These are phyloP conservation scores for Melinaea marsaeus DNA, from an alignment of 2,888 invertebrate species.

Conservation along the genomic window DNA sequence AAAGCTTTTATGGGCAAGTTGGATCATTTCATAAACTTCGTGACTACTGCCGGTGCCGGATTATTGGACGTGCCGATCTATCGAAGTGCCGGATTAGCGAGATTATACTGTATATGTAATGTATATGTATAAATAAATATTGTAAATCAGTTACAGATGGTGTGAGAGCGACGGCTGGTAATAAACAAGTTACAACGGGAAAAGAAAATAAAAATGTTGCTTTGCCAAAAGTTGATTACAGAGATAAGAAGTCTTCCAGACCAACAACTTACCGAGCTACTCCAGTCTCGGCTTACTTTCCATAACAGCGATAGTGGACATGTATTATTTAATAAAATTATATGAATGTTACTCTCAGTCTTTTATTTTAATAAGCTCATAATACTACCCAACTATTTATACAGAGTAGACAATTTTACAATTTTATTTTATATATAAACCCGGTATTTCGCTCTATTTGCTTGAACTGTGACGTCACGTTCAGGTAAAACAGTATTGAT, in stretches of 20 bases:
- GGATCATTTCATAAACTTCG: too few relatives aligned
- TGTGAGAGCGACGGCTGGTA: constrained; percentile 35
- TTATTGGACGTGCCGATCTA: too few relatives aligned
- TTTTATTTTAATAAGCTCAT: neutral
- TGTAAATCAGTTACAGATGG: constrained; percentile 36
- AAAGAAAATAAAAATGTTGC: constrained; percentile 63
- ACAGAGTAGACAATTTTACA: too few relatives aligned
- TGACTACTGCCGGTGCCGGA: too few relatives aligned
- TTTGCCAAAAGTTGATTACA: constrained; percentile 66
- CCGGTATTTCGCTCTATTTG: too few relatives aligned
- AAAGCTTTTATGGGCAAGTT: too few relatives aligned
- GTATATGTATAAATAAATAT: constrained; percentile 3
- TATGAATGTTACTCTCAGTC: neutral
- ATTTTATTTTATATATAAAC: too few relatives aligned
- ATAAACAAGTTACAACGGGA: constrained; percentile 43
- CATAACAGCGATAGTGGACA: constrained; percentile 30
- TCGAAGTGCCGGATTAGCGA: too few relatives aligned
- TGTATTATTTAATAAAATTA: constrained; percentile 1
- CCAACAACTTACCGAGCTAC: constrained; percentile 59
- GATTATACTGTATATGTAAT: too few relatives aligned
- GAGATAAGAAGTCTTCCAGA: constrained; percentile 63
- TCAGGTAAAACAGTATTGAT: too few relatives aligned
- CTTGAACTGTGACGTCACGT: too few relatives aligned
- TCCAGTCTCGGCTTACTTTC: constrained; percentile 72
- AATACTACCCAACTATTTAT: too few relatives aligned